These are phyloP conservation scores for Suncus etruscus DNA, from an alignment of 2,113 vertebrate species.

Conservation along the genomic window DNA sequence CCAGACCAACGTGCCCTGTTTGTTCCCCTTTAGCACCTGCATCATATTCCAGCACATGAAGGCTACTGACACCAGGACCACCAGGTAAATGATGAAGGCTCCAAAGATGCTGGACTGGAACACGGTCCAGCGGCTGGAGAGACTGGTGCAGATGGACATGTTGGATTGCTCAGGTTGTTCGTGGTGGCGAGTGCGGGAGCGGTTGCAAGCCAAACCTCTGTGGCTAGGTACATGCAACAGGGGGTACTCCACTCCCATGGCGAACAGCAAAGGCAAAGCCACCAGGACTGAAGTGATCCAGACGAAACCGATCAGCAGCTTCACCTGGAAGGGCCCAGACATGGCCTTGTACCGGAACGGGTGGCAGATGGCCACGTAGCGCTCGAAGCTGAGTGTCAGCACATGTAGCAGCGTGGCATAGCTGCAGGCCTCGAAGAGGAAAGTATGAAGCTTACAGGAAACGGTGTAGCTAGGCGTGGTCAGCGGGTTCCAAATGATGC, in stretches of 20 bases:
- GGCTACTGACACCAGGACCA: slow-evolving; percentile 90
- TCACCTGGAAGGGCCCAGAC: slow-evolving; percentile 85
- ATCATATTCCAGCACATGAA: slow-evolving; percentile 97
- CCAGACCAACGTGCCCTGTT: slow-evolving; percentile 69
- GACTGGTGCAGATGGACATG: slow-evolving; percentile 94
- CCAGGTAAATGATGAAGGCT: slow-evolving; percentile 92
- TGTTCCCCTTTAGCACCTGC: slow-evolving; percentile 85
- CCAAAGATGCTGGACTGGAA: slow-evolving; percentile 92
- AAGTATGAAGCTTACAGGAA: slow-evolving; percentile 94
- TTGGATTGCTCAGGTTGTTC: slow-evolving; percentile 83
- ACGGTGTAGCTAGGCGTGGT: slow-evolving; percentile 83
- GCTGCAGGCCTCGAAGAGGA: slow-evolving; percentile 96
- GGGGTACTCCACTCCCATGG: slow-evolving; percentile 93
- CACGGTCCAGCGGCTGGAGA: slow-evolving; percentile 91
- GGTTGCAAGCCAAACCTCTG: background rate
- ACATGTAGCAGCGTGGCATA: slow-evolving; percentile 96
- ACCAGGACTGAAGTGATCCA: slow-evolving; percentile 93
- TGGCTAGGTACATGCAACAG: slow-evolving; percentile 74
- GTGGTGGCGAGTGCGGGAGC: background rate
- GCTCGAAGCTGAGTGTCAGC: slow-evolving; percentile 96
- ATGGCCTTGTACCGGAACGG: slow-evolving; percentile 92
- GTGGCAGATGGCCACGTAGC: slow-evolving; percentile 96
- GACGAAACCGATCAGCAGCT: slow-evolving; percentile 92
- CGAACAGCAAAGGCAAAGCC: slow-evolving; percentile 92
- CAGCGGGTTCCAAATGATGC: slow-evolving; percentile 94